Evolutionary conservation across 2,797 vertebrate genomes (phyloP), one percentile per base, ranked within the genome.

Genomic region (Centroberyx gerrardi): DNA sequence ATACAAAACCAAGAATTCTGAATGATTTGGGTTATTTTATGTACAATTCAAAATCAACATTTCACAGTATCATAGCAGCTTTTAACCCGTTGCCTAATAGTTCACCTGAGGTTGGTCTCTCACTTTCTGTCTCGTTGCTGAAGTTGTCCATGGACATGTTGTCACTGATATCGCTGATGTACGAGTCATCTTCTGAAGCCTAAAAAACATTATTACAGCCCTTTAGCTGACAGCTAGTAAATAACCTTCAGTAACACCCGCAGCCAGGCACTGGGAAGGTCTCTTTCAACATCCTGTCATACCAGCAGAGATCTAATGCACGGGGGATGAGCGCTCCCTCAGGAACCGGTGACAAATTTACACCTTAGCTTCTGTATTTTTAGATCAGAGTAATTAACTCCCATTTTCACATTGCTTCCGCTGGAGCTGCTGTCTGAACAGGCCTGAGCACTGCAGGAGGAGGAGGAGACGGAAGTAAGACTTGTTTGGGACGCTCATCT

Each of bases 161-260:
- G 91, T 99, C 98, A 90, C 98, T 99, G 85, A 99, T 91, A 89
- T 99, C 98, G 80, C 98, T 99, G 81, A 96, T 96, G 40, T 98
- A 98, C 0, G 98, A 99, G 78, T 99, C 98, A 90, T 99, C 97
- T 55, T 99, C 98, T 0, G 98, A 99, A 73, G 93, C 94, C 98
- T 99, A 44, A 87, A 87, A 49, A 76, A 74, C 87, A 68, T 87
- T 48, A 81, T 86, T 82, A 77, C 44, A 46, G 51, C 53, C 65
- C 38, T 66, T 82, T 42, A 52, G 33, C 8, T 66, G 31, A 62
- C n/a, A 72, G 55, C 70, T 67, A 22, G 72, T 40, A 85, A 29
- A 75, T 29, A 66, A 74, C 68, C 80, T 80, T 85, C 55, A 69
- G 68, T 63, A 74, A 3, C 13, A 52, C 29, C 40, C 48, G 70